A percentile compares a stretch with the other conserved stretches of the same genome.
Conservation (phyloP, 2,888 invertebrate genomes). For the Strigamia crassipes region DNA sequence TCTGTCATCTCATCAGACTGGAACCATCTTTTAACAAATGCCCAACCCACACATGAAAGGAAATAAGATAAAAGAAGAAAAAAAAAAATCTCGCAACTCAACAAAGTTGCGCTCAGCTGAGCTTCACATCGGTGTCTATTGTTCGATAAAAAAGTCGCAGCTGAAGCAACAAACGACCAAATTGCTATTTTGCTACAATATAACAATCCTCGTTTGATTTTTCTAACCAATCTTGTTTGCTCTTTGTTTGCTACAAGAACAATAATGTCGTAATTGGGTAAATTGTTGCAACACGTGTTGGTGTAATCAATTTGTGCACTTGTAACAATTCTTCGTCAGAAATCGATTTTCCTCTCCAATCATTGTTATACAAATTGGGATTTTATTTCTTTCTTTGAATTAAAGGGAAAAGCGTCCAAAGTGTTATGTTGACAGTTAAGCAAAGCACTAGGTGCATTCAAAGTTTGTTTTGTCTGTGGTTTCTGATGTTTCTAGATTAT, state of each 20-base stretch:
- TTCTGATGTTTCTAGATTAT: too few relatives aligned
- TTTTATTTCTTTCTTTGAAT: too few relatives aligned
- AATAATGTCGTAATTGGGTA: background rate
- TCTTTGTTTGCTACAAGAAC: background rate
- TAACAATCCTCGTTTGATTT: background rate
- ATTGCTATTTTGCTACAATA: background rate
- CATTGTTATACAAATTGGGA: background rate
- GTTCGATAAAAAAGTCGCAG: background rate
- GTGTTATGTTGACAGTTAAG: too few relatives aligned
- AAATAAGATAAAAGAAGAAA: background rate
- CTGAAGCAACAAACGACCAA: background rate
- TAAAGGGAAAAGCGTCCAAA: too few relatives aligned
- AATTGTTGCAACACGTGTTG: constrained; percentile 10
- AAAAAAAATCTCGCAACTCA: background rate
- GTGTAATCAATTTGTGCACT: background rate
- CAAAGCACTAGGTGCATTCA: too few relatives aligned
- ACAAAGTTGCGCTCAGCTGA: constrained; percentile 8
- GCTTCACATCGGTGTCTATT: background rate
- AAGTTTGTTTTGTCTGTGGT: too few relatives aligned
- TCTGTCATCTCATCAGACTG: constrained; percentile 30
- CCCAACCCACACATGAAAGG: background rate
- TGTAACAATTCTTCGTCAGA: background rate
- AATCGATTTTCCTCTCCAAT: background rate
- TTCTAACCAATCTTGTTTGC: background rate
- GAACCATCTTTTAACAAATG: constrained; percentile 12